Evolutionary conservation across 2,888 invertebrate genomes (phyloP).

Genomic region (Pristionchus fissidentatus): DNA sequence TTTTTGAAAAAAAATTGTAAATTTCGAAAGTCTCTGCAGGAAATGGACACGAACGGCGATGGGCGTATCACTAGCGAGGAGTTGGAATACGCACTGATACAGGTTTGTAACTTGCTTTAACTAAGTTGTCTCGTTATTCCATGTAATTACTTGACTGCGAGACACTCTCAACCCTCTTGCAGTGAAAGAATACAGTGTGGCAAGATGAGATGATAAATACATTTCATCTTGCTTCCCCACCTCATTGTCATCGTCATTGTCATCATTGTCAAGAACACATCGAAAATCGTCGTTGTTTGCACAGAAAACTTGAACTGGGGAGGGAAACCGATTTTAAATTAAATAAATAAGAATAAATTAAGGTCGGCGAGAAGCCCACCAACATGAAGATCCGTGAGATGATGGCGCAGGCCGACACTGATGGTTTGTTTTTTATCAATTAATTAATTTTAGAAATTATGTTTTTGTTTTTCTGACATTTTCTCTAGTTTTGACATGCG

Average conservation of each 20-base stretch:
- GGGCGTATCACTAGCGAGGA: conserved; percentile 46
- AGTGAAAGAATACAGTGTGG: neutral
- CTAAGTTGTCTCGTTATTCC: too few species aligned
- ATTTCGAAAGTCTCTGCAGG: neutral
- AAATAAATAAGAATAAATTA: neutral
- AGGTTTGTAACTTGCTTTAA: conserved; percentile 6
- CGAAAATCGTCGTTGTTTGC: neutral
- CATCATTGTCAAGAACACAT: neutral
- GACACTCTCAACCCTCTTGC: too few species aligned
- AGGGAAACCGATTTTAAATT: too few species aligned
- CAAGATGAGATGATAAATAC: too few species aligned
- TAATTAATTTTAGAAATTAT: too few species aligned
- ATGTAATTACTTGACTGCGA: too few species aligned
- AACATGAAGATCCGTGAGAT: conserved; percentile 61
- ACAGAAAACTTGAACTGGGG: neutral
- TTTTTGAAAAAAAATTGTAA: neutral
- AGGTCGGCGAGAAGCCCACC: conserved; percentile 63
- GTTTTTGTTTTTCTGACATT: too few species aligned
- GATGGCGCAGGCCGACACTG: conserved; percentile 64
- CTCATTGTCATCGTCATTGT: neutral
- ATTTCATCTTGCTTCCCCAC: too few species aligned
- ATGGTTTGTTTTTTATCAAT: too few species aligned
- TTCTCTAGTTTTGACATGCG: too few species aligned
- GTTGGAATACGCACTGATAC: conserved; percentile 35
- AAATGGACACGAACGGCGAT: conserved; percentile 48